phyloP scores from a whole-genome alignment of 2,888 invertebrate genomes.

The Alentia gelatinosa region DNA sequence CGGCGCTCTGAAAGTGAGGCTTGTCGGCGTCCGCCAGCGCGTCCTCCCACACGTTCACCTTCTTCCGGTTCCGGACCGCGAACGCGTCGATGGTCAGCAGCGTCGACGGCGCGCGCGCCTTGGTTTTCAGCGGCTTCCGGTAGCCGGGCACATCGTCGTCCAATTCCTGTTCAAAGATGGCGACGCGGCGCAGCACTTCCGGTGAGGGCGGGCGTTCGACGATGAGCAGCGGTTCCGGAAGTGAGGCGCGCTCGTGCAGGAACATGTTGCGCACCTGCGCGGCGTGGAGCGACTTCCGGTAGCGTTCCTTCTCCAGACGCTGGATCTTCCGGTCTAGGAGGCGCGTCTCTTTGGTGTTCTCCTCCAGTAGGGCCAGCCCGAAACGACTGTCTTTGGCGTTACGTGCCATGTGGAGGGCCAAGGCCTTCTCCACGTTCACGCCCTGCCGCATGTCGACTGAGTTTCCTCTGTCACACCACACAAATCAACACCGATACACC shows the following conservation, averaged over 20 bases:
- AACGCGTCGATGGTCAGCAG: slow-evolving; percentile 75
- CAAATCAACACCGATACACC: too few relatives aligned
- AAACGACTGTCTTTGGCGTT: slow-evolving; percentile 33
- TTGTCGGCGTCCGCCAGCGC: slow-evolving; percentile 67
- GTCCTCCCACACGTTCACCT: slow-evolving; percentile 75
- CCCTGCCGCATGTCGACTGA: too few relatives aligned
- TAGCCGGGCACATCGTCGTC: slow-evolving; percentile 67
- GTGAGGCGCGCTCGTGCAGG: neutral
- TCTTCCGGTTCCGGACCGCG: slow-evolving; percentile 67
- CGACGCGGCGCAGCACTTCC: slow-evolving; percentile 60
- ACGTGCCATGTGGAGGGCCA: neutral
- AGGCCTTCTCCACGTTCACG: neutral
- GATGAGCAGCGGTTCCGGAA: slow-evolving; percentile 71
- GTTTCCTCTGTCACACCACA: too few relatives aligned
- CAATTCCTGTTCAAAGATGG: neutral
- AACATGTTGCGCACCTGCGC: slow-evolving; percentile 32
- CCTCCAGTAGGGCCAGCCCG: slow-evolving; percentile 1
- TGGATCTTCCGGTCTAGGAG: neutral
- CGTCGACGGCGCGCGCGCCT: slow-evolving; percentile 69
- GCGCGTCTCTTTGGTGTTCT: slow-evolving; percentile 3
- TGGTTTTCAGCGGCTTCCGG: slow-evolving; percentile 70
- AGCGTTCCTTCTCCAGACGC: neutral
- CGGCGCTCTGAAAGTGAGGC: slow-evolving; percentile 69
- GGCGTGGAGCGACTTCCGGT: neutral
- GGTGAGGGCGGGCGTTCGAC: slow-evolving; percentile 73